Conservation (phyloP, 2,797 vertebrate genomes). For the Sibirionetta formosa region DNA sequence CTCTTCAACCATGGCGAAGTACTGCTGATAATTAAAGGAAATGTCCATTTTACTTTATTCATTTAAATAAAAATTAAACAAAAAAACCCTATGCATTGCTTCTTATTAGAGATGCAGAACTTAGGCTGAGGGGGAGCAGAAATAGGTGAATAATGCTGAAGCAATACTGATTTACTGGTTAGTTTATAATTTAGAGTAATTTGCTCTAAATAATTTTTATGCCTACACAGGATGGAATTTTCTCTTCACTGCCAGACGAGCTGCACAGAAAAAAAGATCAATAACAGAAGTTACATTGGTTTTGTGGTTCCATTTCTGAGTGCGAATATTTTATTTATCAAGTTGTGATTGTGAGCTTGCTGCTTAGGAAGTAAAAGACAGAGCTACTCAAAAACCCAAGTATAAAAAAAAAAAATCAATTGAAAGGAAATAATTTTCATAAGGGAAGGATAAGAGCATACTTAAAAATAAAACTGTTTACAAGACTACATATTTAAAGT, state of each 20-base stretch:
- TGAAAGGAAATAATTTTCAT: not conserved
- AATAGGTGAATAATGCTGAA: not conserved
- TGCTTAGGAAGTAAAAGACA: not conserved
- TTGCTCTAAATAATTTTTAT: not conserved
- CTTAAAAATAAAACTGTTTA: not conserved
- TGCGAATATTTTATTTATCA: constrained; percentile 31
- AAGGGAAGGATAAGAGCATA: not conserved
- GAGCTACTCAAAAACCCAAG: not conserved
- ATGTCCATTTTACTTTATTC: accelerated
- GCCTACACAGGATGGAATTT: not conserved
- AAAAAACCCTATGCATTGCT: not conserved
- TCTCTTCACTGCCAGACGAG: not conserved
- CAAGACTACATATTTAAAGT: not conserved
- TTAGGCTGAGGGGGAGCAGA: not conserved
- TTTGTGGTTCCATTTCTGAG: constrained; percentile 13
- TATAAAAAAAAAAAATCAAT: not conserved
- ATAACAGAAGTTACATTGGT: not conserved
- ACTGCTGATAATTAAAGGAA: not conserved
- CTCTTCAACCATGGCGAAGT: not conserved
- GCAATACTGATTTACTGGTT: not conserved
- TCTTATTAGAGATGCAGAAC: not conserved
- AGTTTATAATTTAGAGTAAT: not conserved
- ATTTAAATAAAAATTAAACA: not conserved
- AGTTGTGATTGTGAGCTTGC: not conserved
- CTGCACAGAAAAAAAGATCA: not conserved